Evolutionary conservation across 2,113 vertebrate genomes (phyloP).

Genomic region (Camelus dromedarius): DNA sequence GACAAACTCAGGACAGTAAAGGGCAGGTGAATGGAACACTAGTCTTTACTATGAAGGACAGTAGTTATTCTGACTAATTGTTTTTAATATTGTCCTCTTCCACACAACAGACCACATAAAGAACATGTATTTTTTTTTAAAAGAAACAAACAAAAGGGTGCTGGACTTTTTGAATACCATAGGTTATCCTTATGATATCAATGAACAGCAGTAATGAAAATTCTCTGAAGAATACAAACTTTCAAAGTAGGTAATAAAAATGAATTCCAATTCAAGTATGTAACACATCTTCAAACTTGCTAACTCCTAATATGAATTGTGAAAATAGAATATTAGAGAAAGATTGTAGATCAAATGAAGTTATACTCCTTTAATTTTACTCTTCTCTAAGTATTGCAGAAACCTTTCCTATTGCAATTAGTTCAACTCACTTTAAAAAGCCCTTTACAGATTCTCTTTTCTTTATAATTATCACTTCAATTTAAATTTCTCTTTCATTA

Average conservation of each 20-base stretch:
- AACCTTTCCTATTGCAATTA: neutral
- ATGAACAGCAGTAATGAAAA: neutral
- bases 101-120: neutral
- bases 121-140: neutral
- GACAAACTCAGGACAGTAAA: neutral
- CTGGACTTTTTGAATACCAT: neutral
- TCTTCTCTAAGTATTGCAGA: neutral
- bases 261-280: neutral
- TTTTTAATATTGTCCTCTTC: neutral
- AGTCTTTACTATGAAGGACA: neutral
- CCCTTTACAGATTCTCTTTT: neutral
- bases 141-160: neutral
- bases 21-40: neutral
- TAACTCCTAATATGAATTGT: neutral
- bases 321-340: conserved; percentile 9
- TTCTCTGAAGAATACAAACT: neutral
- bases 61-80: neutral
- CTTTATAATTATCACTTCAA: neutral
- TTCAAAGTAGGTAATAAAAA: conserved; percentile 18
- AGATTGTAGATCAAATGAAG: neutral
- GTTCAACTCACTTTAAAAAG: neutral
- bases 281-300: neutral
- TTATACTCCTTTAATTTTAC: neutral
- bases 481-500: conserved; percentile 24
- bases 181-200: neutral